Evolutionary conservation across 2,888 invertebrate genomes (phyloP).

Genomic region (Cheilosia variabilis): DNA sequence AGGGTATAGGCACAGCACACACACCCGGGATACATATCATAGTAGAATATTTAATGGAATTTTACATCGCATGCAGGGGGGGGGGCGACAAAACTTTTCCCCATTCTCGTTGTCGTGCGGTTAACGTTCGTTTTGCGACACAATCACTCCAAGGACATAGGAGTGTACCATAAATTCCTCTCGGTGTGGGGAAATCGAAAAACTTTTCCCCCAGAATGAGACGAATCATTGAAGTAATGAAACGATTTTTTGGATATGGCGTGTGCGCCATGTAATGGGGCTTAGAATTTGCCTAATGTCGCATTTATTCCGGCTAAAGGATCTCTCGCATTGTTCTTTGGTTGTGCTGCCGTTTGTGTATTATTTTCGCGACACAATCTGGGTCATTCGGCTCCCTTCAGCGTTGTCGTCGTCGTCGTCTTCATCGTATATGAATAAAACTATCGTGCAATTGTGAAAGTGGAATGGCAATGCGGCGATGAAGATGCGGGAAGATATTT

Average conservation of each 20-base stretch:
- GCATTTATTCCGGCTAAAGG: conserved; percentile 51
- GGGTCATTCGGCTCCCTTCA: conserved; percentile 61
- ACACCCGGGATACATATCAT: conserved; percentile 15
- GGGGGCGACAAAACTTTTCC: conserved; percentile 40
- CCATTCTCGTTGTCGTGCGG: conserved; percentile 35
- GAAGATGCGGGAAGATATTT: conserved; percentile 49
- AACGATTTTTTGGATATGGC: conserved; percentile 50
- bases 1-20: not conserved
- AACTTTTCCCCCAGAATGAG: conserved; percentile 47
- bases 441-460: conserved; percentile 50
- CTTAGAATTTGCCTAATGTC: conserved; percentile 63
- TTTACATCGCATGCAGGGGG: conserved; percentile 35
- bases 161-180: conserved; percentile 52
- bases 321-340: conserved; percentile 41
- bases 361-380: conserved; percentile 72
- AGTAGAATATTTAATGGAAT: conserved; percentile 71
- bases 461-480: conserved; percentile 8
- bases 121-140: conserved; percentile 57
- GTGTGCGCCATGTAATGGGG: conserved; percentile 53
- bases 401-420: conserved; percentile 1
- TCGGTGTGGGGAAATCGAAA: conserved; percentile 60
- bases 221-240: conserved; percentile 66
- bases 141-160: conserved; percentile 67
- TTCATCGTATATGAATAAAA: conserved; percentile 50
- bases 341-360: conserved; percentile 46